Conservation (phyloP, 2,113 vertebrate genomes). For the Pleuronectes platessa region DNA sequence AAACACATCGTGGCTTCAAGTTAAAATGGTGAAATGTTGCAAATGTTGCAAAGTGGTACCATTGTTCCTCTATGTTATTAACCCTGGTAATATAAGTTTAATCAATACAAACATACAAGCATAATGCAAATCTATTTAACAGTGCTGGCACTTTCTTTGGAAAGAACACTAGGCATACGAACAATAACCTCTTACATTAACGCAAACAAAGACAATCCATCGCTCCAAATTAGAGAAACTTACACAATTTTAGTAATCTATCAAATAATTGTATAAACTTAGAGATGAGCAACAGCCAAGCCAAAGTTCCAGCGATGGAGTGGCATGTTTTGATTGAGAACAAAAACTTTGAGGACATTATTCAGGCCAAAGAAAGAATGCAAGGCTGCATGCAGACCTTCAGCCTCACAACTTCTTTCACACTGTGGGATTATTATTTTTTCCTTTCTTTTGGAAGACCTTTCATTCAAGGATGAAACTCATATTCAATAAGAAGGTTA, state of each 20-base stretch:
- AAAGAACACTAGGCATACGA: too few species aligned
- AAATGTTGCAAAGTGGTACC: too few species aligned
- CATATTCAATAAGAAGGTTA: background rate
- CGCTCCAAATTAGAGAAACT: background rate
- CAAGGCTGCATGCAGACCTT: slow-evolving; percentile 1
- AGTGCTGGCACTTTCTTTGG: too few species aligned
- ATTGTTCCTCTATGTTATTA: too few species aligned
- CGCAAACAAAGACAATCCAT: background rate
- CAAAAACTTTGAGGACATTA: background rate
- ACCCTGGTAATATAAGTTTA: too few species aligned
- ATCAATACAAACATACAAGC: too few species aligned
- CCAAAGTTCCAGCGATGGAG: background rate
- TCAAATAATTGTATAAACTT: background rate
- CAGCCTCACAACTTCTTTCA: background rate
- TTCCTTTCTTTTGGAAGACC: background rate
- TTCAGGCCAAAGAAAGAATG: background rate
- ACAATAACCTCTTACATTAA: too few species aligned
- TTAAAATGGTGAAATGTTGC: too few species aligned
- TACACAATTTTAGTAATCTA: background rate
- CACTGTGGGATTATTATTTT: background rate
- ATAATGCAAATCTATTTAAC: too few species aligned
- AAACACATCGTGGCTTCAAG: too few species aligned
- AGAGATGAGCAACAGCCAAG: too few species aligned
- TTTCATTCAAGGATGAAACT: background rate
- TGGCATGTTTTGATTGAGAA: background rate